Conservation (phyloP, 2,113 vertebrate genomes). For the Serinus canaria region DNA sequence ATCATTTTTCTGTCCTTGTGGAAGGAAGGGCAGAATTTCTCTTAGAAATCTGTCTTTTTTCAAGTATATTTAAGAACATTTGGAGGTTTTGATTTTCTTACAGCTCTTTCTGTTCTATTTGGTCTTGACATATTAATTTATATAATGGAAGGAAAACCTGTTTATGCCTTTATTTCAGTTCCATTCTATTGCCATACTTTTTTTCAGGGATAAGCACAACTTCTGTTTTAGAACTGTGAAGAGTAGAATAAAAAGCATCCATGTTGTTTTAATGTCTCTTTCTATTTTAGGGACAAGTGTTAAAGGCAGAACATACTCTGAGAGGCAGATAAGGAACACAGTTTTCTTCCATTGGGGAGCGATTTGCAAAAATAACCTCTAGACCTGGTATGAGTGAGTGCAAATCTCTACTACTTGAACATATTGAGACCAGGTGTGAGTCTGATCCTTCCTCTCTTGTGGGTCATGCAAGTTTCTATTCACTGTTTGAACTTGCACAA, state of each 20-base stretch:
- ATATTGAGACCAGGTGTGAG: conserved; percentile 34
- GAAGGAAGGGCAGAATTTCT: neutral
- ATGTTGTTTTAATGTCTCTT: neutral
- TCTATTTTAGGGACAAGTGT: neutral
- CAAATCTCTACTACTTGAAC: neutral
- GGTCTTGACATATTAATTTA: neutral
- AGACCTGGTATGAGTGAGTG: neutral
- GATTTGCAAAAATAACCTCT: neutral
- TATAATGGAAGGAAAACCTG: neutral
- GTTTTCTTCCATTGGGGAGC: neutral
- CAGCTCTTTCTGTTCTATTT: neutral
- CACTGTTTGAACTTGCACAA: neutral
- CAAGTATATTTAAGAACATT: neutral
- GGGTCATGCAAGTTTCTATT: neutral
- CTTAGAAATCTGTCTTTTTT: neutral
- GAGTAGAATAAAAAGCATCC: neutral
- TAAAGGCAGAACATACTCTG: neutral
- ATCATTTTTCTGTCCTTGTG: neutral
- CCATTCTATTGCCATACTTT: neutral
- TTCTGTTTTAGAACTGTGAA: neutral
- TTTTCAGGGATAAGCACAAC: neutral
- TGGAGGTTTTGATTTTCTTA: neutral
- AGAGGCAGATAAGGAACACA: neutral
- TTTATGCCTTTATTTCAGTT: neutral
- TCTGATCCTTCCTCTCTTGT: neutral